Evolutionary conservation across 2,888 invertebrate genomes (phyloP), one percentile per base, ranked within the genome.

Genomic region (Lithophane ornitopus): DNA sequence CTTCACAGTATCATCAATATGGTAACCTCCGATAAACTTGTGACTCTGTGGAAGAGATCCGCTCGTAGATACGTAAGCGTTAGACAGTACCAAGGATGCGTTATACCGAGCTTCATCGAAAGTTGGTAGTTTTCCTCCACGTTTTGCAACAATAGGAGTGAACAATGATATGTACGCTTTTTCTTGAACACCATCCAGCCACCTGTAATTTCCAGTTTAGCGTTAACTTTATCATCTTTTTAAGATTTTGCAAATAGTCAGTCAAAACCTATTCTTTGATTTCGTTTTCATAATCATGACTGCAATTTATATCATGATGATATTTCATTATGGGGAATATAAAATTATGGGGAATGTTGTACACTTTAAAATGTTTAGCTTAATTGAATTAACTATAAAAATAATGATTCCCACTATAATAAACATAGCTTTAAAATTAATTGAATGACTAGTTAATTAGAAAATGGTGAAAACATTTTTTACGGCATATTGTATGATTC

Each of bases 1-100:
- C 54, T 90, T 86, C 4, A 91, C 69, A 4, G 90, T 78, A 12
- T 89, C 85, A 4, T 92, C 87, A 41, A 95, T 92, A 67, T 95
- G 94, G 70, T 93, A 94, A 19, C 95, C 95, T 41, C 91, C 94
- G 56, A 95, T 86, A 9, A 89, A 72, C 70, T 91, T 93, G 70
- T 92, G 94, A 62, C 85, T 93, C 59, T 92, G 93, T 0, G 95
- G 95, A 14, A 94, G 62, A 6, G 88, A 85, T 8, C 80, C 80
- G 2, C 92, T 92, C 7, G 91, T 73, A 0, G 93, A 92, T 0
- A 91, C 87, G 46, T 95, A 93, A 0, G 95, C 93, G 69, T 91
- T 93, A 2, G 92, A 92, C 3, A 95, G 81, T 28, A 94, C 78
- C 28, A 95, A 74, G 0, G 95, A 94, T 0, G 88, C 93, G 26